A percentile compares a stretch with the other conserved stretches of the same genome.
Conservation (phyloP, 2,888 invertebrate species). For the Plebejus melissa region DNA sequence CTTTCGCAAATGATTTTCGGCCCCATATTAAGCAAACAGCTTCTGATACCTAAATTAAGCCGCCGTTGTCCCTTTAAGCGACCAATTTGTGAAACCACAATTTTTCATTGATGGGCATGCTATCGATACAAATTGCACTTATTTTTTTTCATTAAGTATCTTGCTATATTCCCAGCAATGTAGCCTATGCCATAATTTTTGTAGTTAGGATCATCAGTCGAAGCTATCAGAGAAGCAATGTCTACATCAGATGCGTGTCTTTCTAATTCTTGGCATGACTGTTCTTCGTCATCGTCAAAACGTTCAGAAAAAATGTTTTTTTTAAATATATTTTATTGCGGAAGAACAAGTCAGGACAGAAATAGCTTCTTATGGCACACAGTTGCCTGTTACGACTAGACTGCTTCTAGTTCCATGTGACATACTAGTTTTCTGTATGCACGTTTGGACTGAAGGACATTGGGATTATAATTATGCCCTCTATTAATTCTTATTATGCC, state of each 20-base stretch:
- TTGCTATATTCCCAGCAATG: constrained; percentile 29
- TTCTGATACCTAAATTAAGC: constrained; percentile 29
- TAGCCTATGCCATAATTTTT: constrained; percentile 21
- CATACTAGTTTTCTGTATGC: constrained; percentile 34
- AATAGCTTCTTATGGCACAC: constrained; percentile 35
- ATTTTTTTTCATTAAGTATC: constrained; percentile 25
- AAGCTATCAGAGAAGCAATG: constrained; percentile 18
- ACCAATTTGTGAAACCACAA: constrained; percentile 30
- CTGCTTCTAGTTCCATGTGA: constrained; percentile 34
- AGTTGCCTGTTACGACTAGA: constrained; percentile 33
- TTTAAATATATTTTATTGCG: constrained; percentile 31
- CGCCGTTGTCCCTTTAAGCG: constrained; percentile 29
- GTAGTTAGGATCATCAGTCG: constrained; percentile 24
- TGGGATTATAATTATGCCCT: constrained; percentile 32
- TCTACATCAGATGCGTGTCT: constrained; percentile 18
- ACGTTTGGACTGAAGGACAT: constrained; percentile 32
- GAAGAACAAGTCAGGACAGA: constrained; percentile 32
- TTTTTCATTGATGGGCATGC: constrained; percentile 28
- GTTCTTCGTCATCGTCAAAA: constrained; percentile 24
- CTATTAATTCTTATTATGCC: constrained; percentile 33
- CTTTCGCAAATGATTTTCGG: constrained; percentile 29
- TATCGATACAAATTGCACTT: constrained; percentile 31
- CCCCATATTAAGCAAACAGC: constrained; percentile 25
- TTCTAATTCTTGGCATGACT: constrained; percentile 2
- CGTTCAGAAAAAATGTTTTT: constrained; percentile 25